Base-by-base conservation (phyloP, 2,113 vertebrate genomes). In the Urocolius indicus region DNA sequence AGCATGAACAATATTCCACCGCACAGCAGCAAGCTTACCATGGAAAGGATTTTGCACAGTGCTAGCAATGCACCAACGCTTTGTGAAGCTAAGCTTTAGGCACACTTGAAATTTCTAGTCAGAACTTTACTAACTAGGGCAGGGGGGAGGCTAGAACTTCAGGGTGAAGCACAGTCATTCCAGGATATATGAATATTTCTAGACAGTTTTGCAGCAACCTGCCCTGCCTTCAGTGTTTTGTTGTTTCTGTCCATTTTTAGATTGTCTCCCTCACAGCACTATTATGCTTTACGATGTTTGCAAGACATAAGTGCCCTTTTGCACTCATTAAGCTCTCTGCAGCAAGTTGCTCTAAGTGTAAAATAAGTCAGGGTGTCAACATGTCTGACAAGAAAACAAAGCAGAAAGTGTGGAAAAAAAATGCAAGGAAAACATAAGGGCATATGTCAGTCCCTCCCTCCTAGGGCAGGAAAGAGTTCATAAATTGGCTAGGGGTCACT, bases 311-410 rank as follows among this genome's bases (percentile, higher is more conserved):
- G 29, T 88, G 85, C 67, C 77, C 85, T 93, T 93, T 93, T 71
- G 62, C 63, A 84, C 79, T 83, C 92, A 87, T 96, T 95, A 87
- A 94, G 73, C 38, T 96, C 94, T 93, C 86, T 90, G 93, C 19
- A 87, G 86, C 94, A 95, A 89, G 79, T 67, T 84, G 71, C 73
- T 86, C 9, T 57, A 91, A 97, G n/a, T 65, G 32, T 61, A 85
- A 91, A 84, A 78, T 71, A 75, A 96, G 67, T 83, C 82, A 91
- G 30, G 58, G 36, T 77, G 41, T 87, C 54, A 91, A 91, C 76
- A n/a, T 13, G 34, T 48, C 54, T 87, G 69, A 45, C 24, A 87
- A 41, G 27, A 52, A 84, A 91, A 94, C 27, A 77, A 94, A 93
- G 46, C 61, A 87, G 61, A 92, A 96, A 95, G 46, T 9, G 6